Conservation (phyloP, 1,140 invertebrate genomes). For the Drosophila athabasca region DNA sequence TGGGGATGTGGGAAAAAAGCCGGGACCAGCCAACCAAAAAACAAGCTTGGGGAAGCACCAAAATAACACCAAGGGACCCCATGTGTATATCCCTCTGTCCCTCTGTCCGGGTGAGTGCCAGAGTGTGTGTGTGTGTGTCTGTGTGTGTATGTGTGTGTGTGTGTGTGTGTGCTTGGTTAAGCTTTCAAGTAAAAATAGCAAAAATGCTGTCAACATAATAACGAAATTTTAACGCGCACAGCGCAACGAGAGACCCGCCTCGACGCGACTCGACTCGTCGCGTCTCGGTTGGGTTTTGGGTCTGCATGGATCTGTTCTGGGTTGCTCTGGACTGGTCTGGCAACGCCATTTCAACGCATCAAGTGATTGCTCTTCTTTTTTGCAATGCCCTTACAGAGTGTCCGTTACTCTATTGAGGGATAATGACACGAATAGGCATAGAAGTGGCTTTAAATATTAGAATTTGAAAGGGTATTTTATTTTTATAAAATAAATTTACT, state of each 20-base stretch:
- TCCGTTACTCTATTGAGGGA: not conserved
- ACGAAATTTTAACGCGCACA: slow-evolving; percentile 80
- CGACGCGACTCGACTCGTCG: not conserved
- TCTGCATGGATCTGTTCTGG: slow-evolving; percentile 6
- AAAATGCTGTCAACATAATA: slow-evolving; percentile 82
- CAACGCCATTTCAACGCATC: slow-evolving; percentile 50
- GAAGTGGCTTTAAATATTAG: too few species aligned
- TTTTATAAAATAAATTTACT: too few species aligned
- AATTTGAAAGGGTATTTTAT: too few species aligned
- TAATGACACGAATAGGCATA: too few species aligned
- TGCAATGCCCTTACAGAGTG: not conserved
- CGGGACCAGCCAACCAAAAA: slow-evolving; percentile 75
- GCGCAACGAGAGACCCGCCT: slow-evolving; percentile 46
- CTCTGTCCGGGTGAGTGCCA: not conserved
- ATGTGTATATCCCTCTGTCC: slow-evolving; percentile 8
- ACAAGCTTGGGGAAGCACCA: slow-evolving; percentile 79
- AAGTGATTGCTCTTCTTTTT: slow-evolving; percentile 29
- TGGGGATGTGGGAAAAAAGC: slow-evolving; percentile 8
- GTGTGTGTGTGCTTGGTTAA: slow-evolving; percentile 66
- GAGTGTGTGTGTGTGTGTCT: slow-evolving; percentile 18
- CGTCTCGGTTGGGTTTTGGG: slow-evolving; percentile 13
- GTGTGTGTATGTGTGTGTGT: slow-evolving; percentile 32
- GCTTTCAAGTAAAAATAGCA: slow-evolving; percentile 82
- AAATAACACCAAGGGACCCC: slow-evolving; percentile 73
- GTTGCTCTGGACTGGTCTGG: slow-evolving; percentile 7